Conservation (phyloP, 2,113 vertebrate species). For the Lophotis ruficrista region DNA sequence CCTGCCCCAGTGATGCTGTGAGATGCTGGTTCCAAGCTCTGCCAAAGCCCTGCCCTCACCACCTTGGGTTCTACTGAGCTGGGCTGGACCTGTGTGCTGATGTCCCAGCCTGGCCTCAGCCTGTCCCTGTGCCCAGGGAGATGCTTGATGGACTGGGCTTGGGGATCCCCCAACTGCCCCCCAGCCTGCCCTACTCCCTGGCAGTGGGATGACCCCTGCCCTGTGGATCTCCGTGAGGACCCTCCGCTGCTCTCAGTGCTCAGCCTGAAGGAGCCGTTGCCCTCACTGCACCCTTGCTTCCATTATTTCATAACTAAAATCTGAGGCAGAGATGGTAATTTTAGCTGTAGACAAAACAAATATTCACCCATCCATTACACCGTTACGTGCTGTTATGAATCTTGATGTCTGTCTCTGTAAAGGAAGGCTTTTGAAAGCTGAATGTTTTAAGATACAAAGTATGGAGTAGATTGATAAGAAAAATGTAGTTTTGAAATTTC, state of each 20-base stretch:
- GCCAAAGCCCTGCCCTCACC: neutral
- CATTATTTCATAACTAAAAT: neutral
- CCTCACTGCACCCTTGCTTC: neutral
- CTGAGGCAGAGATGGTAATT: neutral
- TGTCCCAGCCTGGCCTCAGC: neutral
- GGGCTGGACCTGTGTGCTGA: neutral
- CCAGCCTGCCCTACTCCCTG: neutral
- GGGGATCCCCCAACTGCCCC: no score
- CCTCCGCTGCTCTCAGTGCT: neutral
- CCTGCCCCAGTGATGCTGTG: no score
- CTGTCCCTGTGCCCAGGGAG: neutral
- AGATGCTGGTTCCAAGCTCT: neutral
- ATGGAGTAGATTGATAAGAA: neutral
- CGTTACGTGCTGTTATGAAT: neutral
- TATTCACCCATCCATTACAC: neutral
- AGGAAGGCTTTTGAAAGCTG: neutral
- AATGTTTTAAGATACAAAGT: neutral
- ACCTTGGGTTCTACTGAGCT: neutral
- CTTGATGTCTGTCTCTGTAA: neutral
- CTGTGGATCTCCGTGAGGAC: accelerated
- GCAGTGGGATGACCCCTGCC: no score
- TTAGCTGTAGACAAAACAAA: neutral
- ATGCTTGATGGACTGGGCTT: accelerated
- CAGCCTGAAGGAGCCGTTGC: neutral
- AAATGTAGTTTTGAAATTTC: neutral